Percentiles rank a stretch among this genome's conserved stretches.
These are phyloP conservation scores for Aplidium turbinatum DNA, from an alignment of 23 tunicate genomes.

Conservation along the genomic window DNA sequence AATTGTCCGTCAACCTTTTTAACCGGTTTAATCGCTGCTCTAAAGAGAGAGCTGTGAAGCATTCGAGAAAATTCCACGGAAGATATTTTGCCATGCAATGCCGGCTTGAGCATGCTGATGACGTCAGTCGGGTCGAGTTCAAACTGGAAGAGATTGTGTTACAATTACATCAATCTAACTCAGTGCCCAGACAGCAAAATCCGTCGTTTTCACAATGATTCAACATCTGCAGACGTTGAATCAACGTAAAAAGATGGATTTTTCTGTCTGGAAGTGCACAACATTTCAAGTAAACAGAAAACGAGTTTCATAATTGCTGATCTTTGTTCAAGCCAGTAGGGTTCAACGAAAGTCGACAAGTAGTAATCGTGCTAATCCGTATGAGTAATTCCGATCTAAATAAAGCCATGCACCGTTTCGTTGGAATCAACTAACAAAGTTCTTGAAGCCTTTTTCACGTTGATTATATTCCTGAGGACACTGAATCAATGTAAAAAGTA, in stretches of 20 bases:
- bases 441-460: not conserved
- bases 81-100: conserved; percentile 39
- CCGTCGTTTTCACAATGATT: too few species aligned
- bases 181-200: too few species aligned
- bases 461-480: not conserved
- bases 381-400: not conserved
- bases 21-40: conserved; percentile 41
- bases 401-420: not conserved
- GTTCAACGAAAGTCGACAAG: too few species aligned
- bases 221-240: too few species aligned
- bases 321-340: too few species aligned
- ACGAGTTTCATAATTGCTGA: too few species aligned
- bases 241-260: too few species aligned
- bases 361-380: too few species aligned
- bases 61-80: conserved; percentile 27
- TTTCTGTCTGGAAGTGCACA: too few species aligned
- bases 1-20: not conserved
- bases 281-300: too few species aligned
- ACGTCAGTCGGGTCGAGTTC: conserved; percentile 57
- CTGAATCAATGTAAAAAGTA: too few species aligned
- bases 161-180: too few species aligned
- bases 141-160: conserved; percentile 29
- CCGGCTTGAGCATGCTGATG: conserved; percentile 58
- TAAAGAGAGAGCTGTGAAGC: conserved; percentile 50
- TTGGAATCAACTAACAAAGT: not conserved